Conservation (phyloP, 64 coral and sea anemone genomes). For the Pachyseris speciosa region DNA sequence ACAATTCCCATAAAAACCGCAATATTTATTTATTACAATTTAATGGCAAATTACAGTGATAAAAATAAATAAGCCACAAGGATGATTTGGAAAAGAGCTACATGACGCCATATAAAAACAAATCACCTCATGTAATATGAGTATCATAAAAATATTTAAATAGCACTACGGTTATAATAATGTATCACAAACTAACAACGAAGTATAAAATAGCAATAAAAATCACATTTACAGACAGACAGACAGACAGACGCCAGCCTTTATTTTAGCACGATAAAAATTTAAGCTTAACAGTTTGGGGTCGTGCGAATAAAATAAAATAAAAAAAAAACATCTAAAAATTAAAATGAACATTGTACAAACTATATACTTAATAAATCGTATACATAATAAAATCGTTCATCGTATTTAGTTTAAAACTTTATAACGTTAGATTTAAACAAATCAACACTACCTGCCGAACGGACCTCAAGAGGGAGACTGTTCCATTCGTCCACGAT, state of each 20-base stretch:
- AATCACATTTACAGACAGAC: no score
- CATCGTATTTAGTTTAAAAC: not conserved
- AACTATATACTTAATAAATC: no score
- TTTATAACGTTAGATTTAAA: slow-evolving; percentile 13
- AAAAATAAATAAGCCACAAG: not conserved
- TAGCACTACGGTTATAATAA: no score
- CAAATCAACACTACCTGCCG: slow-evolving; percentile 17
- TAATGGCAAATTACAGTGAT: not conserved
- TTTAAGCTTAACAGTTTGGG: no score
- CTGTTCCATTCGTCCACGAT: slow-evolving; percentile 42
- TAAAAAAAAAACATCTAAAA: no score
- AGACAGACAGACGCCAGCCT: no score
- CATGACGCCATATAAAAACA: slow-evolving; percentile 17
- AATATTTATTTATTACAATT: not conserved
- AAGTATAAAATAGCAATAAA: no score
- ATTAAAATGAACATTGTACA: not conserved
- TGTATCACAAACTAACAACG: no score
- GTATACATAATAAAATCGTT: no score
- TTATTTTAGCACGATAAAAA: no score
- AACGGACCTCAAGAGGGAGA: slow-evolving; percentile 28
- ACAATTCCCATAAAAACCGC: no score
- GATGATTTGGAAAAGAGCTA: not conserved
- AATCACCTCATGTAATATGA: slow-evolving; percentile 8
- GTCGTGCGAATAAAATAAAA: no score
- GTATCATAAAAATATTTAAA: not conserved